Conservation (phyloP, 2,888 invertebrate genomes). For the Pachymerium ferrugineum region DNA sequence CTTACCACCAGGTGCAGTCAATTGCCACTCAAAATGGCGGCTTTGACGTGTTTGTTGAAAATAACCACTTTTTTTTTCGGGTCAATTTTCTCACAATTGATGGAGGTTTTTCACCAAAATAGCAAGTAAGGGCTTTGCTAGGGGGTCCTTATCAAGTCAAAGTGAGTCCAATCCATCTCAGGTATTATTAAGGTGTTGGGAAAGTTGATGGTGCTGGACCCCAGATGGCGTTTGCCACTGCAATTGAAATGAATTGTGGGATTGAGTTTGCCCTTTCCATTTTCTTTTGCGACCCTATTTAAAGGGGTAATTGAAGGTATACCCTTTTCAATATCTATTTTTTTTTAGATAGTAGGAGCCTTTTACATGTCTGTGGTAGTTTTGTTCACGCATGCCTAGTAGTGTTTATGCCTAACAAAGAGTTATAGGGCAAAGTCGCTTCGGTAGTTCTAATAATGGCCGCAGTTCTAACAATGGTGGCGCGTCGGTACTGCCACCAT, state of each 20-base stretch:
- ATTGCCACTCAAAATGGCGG: slow-evolving; percentile 10
- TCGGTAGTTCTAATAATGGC: too few species aligned
- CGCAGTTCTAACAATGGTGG: too few species aligned
- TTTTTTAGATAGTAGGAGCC: too few species aligned
- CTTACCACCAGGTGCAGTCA: not conserved
- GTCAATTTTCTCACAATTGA: slow-evolving; percentile 1
- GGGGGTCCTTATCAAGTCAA: slow-evolving; percentile 13
- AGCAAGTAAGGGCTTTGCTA: not conserved
- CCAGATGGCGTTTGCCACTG: slow-evolving; percentile 16
- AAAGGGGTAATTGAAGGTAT: too few species aligned
- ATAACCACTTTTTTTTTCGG: not conserved
- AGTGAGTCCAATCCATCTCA: slow-evolving; percentile 17
- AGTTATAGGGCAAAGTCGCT: too few species aligned
- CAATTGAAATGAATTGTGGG: slow-evolving; percentile 21
- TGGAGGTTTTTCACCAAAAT: not conserved
- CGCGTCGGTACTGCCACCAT: too few species aligned
- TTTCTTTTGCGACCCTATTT: not conserved
- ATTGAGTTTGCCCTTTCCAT: not conserved
- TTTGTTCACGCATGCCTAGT: too few species aligned
- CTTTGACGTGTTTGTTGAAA: not conserved
- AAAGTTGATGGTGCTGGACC: slow-evolving; percentile 12
- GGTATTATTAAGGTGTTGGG: slow-evolving; percentile 21
- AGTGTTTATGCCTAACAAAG: too few species aligned
- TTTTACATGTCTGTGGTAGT: too few species aligned
- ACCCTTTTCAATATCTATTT: not conserved